Evolutionary conservation across 1,140 invertebrate species (phyloP), one percentile per base, ranked within the genome.

Genomic region (Ectropis grisescens): DNA sequence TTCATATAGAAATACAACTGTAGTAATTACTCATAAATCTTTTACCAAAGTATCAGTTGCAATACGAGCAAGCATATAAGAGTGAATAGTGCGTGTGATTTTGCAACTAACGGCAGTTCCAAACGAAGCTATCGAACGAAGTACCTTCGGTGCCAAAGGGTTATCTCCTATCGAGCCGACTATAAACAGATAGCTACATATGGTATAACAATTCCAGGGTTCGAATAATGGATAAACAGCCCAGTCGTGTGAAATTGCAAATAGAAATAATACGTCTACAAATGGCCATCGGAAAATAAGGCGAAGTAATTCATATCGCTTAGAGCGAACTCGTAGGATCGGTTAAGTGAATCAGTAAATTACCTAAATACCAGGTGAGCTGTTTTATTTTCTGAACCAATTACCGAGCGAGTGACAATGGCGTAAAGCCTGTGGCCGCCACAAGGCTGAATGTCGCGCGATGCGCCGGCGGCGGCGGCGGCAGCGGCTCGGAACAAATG

Each of bases 121-220:
- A 59, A 61, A 45, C 61, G 59, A 56, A 65, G 55, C 59, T 60
- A 75, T 67, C 54, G 54, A 29, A 31, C 44, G 42, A 50, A 32
- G 52, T 57, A 38, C 54, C 41, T 42, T 47, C 54, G 59, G 59
- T 67, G 59, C 57, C 59, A 60, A 45, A 54, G 39, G 68, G 68
- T 72, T 76, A 76, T 76, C 68, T 52, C 56, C 47, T 68, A 71
- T 75, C 67, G 53, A 50, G 52, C 44, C 52, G 53, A 50, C 46
- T 53, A 36, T 49, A 49, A 29, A 61, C 47, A 19, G 51, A 44
- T 46, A 33, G 33, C 36, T 44, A 51, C 47, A 54, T 55, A 43
- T 12, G 36, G 34, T 45, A 47, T 51, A 19, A 19, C 16, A 19
- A 19, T 19, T 19, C 16, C 16, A 19, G 3, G 16, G 16, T 19